Base-by-base conservation (phyloP, 2,888 invertebrate species). In the Parochlus steinenii region DNA sequence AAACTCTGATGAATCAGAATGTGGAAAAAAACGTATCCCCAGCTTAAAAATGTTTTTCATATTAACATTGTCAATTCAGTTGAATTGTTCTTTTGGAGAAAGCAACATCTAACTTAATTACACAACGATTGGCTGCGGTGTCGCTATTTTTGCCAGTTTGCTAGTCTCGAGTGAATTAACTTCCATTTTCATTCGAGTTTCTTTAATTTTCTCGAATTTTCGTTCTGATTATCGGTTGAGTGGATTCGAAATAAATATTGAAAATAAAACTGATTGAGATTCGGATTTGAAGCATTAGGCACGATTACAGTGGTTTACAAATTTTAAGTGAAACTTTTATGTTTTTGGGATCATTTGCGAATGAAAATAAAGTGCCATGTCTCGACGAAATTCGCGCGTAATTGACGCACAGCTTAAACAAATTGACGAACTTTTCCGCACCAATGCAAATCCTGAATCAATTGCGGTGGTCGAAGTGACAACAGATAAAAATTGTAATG, bases 401-500 rank as follows among this genome's bases (percentile, higher is more conserved):
- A 36, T 36, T 28, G 36, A 36, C 11, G 17, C 36, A 19, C 36
- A 36, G 11, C n/a, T 36, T 17, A 29, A 30, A 19, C 30, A 36
- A 36, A 36, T 36, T 28, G 36, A 36, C 18, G 22, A 20, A 29
- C 29, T 36, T 14, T 36, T 36, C 17, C 36, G 30, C 14, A 23
- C 36, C 5, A 23, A 36, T 15, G 20, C 31, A 31, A 23, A 12
- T 14, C 30, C 23, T 16, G 30, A 29, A 16, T 30, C 20, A 17
- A 17, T 23, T 23, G 18, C 15, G 10, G 11, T 33, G 42, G 53
- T 67, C 15, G 65, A 67, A 44, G 53, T 55, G 7, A 59, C 60
- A 44, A 52, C 56, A 20, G 62, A 62, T 44, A 49, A 54, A 34
- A 64, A 66, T 40, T 71, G 71, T 48, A 67, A 69, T 42, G 64